Percentiles rank a stretch among this genome's conserved stretches.
Conservation (phyloP, 1,140 invertebrate genomes). For the Hypothenemus hampei region DNA sequence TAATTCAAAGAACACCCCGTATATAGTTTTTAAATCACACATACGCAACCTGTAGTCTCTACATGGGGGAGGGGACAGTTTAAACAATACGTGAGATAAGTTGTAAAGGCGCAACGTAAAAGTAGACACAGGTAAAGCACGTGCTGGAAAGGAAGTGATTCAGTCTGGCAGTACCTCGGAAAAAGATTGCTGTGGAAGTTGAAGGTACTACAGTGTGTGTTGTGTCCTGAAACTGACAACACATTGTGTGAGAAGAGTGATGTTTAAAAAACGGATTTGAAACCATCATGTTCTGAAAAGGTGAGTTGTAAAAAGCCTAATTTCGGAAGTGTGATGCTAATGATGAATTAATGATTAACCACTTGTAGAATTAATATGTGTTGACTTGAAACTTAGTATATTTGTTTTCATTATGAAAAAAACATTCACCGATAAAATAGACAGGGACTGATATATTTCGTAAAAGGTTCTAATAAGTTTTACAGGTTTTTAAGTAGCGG, state of each 20-base stretch:
- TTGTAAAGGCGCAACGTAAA: not conserved
- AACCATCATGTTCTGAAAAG: not conserved
- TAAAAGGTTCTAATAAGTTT: slow-evolving; percentile 17
- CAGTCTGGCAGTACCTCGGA: slow-evolving; percentile 26
- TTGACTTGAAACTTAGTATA: too few relatives aligned
- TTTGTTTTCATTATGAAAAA: not conserved
- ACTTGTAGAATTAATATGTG: not conserved
- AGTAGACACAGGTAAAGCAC: slow-evolving; percentile 26
- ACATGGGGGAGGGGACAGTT: slow-evolving; percentile 6
- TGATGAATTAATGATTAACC: not conserved
- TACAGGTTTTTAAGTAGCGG: slow-evolving; percentile 12
- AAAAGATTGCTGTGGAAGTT: not conserved
- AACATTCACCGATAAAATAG: not conserved
- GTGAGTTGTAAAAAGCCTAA: not conserved
- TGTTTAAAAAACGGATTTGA: slow-evolving; percentile 10
- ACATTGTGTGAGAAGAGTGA: slow-evolving; percentile 13
- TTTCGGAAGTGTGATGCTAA: not conserved
- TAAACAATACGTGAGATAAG: slow-evolving; percentile 4
- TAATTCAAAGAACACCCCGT: too few relatives aligned
- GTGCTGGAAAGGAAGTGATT: slow-evolving; percentile 28
- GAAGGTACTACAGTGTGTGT: not conserved
- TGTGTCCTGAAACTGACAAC: not conserved
- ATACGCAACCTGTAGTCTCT: too few relatives aligned
- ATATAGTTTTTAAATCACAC: too few relatives aligned
- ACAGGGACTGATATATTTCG: not conserved